A percentile compares a stretch with the other conserved stretches of the same genome.
Conservation (phyloP, 2,113 vertebrate species). For the Oryzias woworae region DNA sequence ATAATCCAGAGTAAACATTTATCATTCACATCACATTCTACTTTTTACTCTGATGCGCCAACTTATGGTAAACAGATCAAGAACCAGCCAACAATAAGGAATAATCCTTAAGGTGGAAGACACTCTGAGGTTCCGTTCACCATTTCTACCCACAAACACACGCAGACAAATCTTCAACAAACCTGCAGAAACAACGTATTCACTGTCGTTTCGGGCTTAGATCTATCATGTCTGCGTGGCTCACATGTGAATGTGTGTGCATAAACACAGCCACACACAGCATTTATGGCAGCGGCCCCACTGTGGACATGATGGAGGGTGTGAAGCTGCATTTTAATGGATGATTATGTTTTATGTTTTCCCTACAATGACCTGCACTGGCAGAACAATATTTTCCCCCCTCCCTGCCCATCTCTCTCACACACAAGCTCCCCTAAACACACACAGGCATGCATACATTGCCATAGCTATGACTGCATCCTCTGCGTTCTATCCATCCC, state of each 20-base stretch:
- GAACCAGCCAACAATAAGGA: conserved; percentile 5
- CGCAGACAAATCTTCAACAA: conserved; percentile 16
- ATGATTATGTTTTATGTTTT: conserved; percentile 77
- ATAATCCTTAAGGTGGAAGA: not conserved
- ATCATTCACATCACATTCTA: conserved; percentile 21
- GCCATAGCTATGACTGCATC: conserved; percentile 25
- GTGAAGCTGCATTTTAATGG: conserved; percentile 81
- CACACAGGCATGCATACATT: conserved; percentile 24
- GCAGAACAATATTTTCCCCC: conserved; percentile 60
- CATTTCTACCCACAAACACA: not conserved
- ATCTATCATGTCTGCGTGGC: conserved; percentile 44
- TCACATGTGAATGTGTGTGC: conserved; percentile 29
- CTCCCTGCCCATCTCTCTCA: conserved; percentile 28
- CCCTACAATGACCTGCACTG: conserved; percentile 65
- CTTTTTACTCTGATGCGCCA: conserved; percentile 8
- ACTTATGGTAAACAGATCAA: conserved; percentile 13
- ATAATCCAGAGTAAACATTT: conserved; percentile 15
- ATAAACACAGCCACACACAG: conserved; percentile 20
- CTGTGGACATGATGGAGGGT: conserved; percentile 67
- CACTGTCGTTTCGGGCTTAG: conserved; percentile 16
- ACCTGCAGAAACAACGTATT: conserved; percentile 23
- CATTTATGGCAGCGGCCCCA: conserved; percentile 63
- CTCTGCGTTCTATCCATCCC: conserved; percentile 49
- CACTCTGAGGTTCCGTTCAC: not conserved
- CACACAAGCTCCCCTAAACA: conserved; percentile 19